Evolutionary conservation across 2,888 invertebrate genomes (phyloP), one percentile per base, ranked within the genome.

Genomic region (Spialia ferax): DNA sequence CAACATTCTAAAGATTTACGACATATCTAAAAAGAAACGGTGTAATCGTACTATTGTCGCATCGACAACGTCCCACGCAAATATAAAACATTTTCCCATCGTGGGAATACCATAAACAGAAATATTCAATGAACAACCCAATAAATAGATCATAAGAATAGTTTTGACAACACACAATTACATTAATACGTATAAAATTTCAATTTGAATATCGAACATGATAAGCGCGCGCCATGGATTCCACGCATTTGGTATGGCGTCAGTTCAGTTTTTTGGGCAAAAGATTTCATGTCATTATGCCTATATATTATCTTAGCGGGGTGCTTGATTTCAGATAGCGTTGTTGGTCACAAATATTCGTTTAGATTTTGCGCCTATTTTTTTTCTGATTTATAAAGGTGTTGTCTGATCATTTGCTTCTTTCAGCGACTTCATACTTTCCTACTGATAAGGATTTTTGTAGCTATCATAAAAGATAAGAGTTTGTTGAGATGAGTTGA

Each of bases 231-330:
- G 81, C 77, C 83, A 84, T 72, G 77, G 79, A 91, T 89, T 82
- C 89, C 87, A 83, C 75, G 80, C 80, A 83, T 81, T 81, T 81
- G 84, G 85, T 79, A 84, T 83, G 85, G 85, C 82, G 84, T 83
- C 82, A 81, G 76, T 82, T 79, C 75, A 71, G 70, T 75, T 81
- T 85, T 84, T 80, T 76, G 78, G 74, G 79, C 82, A 78, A 83
- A 79, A 85, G 82, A 83, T 80, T 85, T 81, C 84, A n/a, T 88
- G 87, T 90, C 89, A 86, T 84, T 90, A 84, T 78, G 81, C 73
- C 80, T 84, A 82, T 89, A 85, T 80, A 84, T 90, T 88, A 88
- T 83, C 85, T 80, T 85, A 82, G 81, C 84, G 86, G 86, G 88
- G 86, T 75, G 86, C 84, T 85, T 76, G 80, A 80, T 75, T 77